phyloP scores from a whole-genome alignment of 1,140 invertebrate genomes.

The Plodia interpunctella region DNA sequence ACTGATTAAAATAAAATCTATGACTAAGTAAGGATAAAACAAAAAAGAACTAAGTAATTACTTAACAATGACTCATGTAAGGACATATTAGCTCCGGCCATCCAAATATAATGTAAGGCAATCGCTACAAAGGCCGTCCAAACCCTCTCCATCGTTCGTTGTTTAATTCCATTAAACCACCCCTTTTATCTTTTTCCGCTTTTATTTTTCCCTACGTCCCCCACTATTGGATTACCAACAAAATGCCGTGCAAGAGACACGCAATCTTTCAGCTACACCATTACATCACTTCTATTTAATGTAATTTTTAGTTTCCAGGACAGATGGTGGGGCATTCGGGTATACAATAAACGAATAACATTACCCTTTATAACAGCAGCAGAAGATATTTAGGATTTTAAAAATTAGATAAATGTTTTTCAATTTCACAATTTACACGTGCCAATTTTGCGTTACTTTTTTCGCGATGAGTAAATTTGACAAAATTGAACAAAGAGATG shows the following conservation, averaged over 20 bases:
- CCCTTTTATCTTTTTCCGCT: conserved; percentile 69
- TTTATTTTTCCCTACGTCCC: conserved; percentile 49
- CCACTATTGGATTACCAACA: conserved; percentile 68
- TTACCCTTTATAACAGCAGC: not conserved
- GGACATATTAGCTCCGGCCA: not conserved
- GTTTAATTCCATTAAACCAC: conserved; percentile 75
- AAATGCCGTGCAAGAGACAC: conserved; percentile 63
- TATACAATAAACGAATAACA: not conserved
- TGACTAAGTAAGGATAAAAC: not conserved
- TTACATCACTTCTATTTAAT: conserved; percentile 49
- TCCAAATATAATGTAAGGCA: conserved; percentile 16
- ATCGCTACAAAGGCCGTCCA: not conserved
- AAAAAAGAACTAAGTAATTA: conserved; percentile 8
- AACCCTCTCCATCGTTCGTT: conserved; percentile 36
- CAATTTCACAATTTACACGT: too few species aligned
- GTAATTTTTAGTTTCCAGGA: conserved; percentile 20
- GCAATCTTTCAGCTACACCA: conserved; percentile 54
- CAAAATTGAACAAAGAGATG: too few species aligned
- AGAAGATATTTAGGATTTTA: too few species aligned
- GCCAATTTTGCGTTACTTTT: too few species aligned
- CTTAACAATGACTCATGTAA: conserved; percentile 8
- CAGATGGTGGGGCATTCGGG: not conserved
- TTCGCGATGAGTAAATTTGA: too few species aligned
- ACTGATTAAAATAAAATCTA: not conserved
- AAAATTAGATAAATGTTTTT: too few species aligned